A percentile compares a stretch with the other conserved stretches of the same genome.
Evolutionary conservation across 1,140 invertebrate species (phyloP).

Genomic region (Babylonia areolata): DNA sequence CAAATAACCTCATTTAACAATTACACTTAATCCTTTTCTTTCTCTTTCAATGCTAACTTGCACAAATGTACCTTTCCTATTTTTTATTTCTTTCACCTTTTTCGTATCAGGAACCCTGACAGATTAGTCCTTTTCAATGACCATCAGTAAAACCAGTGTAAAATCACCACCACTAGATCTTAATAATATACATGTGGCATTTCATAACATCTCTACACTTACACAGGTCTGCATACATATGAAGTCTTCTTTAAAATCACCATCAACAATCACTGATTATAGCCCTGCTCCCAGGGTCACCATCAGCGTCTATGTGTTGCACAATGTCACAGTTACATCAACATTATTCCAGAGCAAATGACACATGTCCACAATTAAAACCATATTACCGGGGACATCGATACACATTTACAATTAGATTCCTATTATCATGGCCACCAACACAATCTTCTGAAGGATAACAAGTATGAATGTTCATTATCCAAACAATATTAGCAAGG

Average conservation of each 20-base stretch:
- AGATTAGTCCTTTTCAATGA: not conserved
- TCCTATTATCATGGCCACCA: not conserved
- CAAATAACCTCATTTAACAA: too few species aligned
- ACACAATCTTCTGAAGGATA: not conserved
- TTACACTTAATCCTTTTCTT: not conserved
- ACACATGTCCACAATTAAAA: not conserved
- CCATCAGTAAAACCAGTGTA: not conserved
- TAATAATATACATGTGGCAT: too few species aligned
- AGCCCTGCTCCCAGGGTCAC: not conserved
- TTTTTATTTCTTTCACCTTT: too few species aligned
- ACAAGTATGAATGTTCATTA: too few species aligned
- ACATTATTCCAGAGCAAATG: not conserved
- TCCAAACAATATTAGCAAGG: not conserved
- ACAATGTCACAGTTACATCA: not conserved
- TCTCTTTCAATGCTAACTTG: not conserved
- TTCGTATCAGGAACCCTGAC: not conserved
- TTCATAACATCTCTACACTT: too few species aligned
- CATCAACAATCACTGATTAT: not conserved
- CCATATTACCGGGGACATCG: not conserved
- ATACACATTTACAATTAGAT: not conserved
- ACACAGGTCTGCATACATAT: too few species aligned
- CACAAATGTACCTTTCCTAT: too few species aligned
- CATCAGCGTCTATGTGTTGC: not conserved
- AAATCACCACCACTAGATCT: too few species aligned
- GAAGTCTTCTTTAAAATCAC: not conserved